Base-by-base conservation (phyloP, 2,113 vertebrate genomes). In the Platichthys stellatus region DNA sequence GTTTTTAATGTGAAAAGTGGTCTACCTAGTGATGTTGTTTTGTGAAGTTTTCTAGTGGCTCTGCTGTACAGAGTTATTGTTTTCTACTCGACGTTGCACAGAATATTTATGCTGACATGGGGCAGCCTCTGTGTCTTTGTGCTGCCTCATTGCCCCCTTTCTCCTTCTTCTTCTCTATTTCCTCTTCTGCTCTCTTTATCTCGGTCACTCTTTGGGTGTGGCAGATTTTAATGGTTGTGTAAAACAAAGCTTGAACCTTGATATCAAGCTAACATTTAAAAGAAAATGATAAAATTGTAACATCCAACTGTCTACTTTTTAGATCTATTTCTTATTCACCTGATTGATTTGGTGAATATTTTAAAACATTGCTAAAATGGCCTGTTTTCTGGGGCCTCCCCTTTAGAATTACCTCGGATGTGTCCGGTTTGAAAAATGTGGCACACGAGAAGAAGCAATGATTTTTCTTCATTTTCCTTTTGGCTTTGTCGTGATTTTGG, bases 21-120 rank as follows among this genome's bases (percentile, higher is more conserved):
- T 92, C 83, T 82, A 88, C 85, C 79, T 86, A 74, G 86, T 93
- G 89, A 73, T 78, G 85, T 84, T 54, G 82, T 92, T 80, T 86
- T 77, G 91, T 94, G 90, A 89, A n/a, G 85, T 92, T 57, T 89
- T 90, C 72, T 81, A 88, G 89, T 92, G 89, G 76, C 85, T 86
- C 86, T 31, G 74, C 86, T 89, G 83, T 91, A 90, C 82, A 87
- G 74, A 87, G 73, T 69, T 86, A 59, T 89, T 84, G 82, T 87
- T 92, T 90, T 90, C 68, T 88, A 92, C 88, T 80, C 60, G 61
- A 74, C 69, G 21, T 71, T 84, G 31, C 31, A 31, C 31, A 31
- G 31, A 31, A 31, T 31, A 31, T 31, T 31, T 7, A 31, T 31
- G 31, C 31, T 31, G 31, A 31, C 5, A 31, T 31, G 76, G 56